Percentiles rank a stretch among this genome's conserved stretches.
These are phyloP conservation scores for Reinhardtius hippoglossoides DNA, from an alignment of 2,113 vertebrate genomes.

Conservation along the genomic window DNA sequence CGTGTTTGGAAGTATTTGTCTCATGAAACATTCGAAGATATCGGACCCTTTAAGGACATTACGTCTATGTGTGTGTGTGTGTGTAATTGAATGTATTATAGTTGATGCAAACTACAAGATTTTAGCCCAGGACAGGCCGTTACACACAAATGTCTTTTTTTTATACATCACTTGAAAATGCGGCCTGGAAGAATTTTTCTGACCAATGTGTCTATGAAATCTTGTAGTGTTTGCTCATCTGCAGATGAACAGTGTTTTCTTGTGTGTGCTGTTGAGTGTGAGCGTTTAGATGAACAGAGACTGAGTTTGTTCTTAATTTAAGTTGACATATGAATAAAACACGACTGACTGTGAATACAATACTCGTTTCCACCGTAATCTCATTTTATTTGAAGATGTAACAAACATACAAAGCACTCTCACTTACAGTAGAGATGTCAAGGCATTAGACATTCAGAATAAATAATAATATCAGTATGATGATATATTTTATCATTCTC, in stretches of 20 bases:
- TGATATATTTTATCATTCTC: constrained; percentile 45
- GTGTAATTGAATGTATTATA: constrained; percentile 41
- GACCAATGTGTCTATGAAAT: constrained; percentile 4
- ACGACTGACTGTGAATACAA: constrained; percentile 42
- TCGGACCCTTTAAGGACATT: constrained; percentile 70
- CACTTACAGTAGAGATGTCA: constrained; percentile 46
- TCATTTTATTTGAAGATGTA: constrained; percentile 69
- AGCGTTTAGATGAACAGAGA: constrained; percentile 18
- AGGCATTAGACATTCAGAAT: constrained; percentile 57
- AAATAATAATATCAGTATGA: constrained; percentile 9
- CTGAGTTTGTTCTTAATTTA: constrained; percentile 58
- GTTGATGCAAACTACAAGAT: constrained; percentile 33
- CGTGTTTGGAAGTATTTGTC: constrained; percentile 27
- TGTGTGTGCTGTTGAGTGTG: constrained; percentile 22
- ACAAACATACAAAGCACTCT: constrained; percentile 77
- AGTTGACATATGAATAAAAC: constrained; percentile 65
- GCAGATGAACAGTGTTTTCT: constrained; percentile 33
- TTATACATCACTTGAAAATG: constrained; percentile 36
- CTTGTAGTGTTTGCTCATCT: constrained; percentile 37
- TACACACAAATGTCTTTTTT: constrained; percentile 30
- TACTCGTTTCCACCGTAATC: not conserved
- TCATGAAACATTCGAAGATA: constrained; percentile 38
- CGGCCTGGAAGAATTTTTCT: constrained; percentile 33
- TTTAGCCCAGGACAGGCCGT: constrained; percentile 6
- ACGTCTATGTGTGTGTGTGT: constrained; percentile 11